phyloP scores from a whole-genome alignment of 2,888 invertebrate species.

The Eueremaeus valkanovi region DNA sequence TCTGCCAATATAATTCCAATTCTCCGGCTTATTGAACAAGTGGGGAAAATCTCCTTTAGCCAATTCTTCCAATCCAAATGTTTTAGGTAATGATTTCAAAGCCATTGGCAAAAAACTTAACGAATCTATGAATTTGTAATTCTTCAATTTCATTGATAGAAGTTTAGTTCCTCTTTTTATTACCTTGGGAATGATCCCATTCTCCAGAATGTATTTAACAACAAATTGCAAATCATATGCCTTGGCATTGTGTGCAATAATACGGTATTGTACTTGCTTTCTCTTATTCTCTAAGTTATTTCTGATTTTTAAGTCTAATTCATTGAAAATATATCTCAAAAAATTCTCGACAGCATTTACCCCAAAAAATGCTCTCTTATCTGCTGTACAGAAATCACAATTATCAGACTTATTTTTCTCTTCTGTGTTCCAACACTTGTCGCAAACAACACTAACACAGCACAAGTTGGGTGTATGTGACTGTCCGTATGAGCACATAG shows the following conservation, averaged over 20 bases:
- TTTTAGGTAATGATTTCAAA: slow-evolving; percentile 28
- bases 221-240: slow-evolving; percentile 42
- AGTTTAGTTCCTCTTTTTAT: slow-evolving; percentile 35
- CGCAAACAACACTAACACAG: not conserved
- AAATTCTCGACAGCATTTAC: not conserved
- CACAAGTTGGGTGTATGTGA: not conserved
- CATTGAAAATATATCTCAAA: not conserved
- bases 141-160: slow-evolving; percentile 19
- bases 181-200: not conserved
- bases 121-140: slow-evolving; percentile 30
- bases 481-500: no score
- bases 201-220: slow-evolving; percentile 15
- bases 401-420: not conserved
- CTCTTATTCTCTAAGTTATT: no score
- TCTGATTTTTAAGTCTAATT: not conserved
- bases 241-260: slow-evolving; percentile 41
- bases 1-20: slow-evolving; percentile 4
- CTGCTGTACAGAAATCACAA: not conserved
- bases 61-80: not conserved
- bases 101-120: slow-evolving; percentile 34
- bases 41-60: slow-evolving; percentile 41
- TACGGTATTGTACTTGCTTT: not conserved
- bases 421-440: not conserved
- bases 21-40: slow-evolving; percentile 38
- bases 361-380: not conserved